These are phyloP conservation scores for Spodoptera frugiperda DNA, from an alignment of 1,140 invertebrate species.

Conservation along the genomic window DNA sequence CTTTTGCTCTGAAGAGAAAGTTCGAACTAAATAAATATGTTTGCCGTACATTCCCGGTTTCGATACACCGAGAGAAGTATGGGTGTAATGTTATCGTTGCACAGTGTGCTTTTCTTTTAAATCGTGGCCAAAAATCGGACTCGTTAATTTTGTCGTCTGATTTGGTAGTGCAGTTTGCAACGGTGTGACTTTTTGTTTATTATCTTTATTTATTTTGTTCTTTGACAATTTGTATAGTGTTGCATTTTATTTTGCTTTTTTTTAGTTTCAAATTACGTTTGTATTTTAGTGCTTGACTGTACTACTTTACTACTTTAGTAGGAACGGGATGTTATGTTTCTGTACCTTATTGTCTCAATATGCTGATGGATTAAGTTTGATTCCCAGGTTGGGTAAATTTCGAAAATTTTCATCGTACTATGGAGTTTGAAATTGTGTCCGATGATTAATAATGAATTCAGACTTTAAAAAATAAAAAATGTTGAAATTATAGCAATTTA, in stretches of 20 bases:
- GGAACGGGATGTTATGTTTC: too few species aligned
- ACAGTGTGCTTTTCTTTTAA: slow-evolving; percentile 23
- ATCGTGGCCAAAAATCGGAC: slow-evolving; percentile 30
- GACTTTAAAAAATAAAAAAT: too few species aligned
- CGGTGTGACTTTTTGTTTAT: slow-evolving; percentile 15
- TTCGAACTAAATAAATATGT: slow-evolving; percentile 47
- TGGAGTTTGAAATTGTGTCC: too few species aligned
- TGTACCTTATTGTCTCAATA: too few species aligned
- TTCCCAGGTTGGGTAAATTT: too few species aligned
- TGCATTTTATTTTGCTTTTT: neutral
- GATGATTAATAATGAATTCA: too few species aligned
- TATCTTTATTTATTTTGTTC: slow-evolving; percentile 14
- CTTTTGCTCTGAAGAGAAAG: slow-evolving; percentile 44
- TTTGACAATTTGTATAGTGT: slow-evolving; percentile 13
- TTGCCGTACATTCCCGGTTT: slow-evolving; percentile 34
- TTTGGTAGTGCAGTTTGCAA: slow-evolving; percentile 13
- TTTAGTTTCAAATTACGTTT: neutral
- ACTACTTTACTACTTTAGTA: too few species aligned
- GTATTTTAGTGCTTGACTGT: neutral
- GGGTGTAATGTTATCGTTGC: slow-evolving; percentile 35
- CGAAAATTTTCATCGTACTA: too few species aligned
- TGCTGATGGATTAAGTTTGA: too few species aligned
- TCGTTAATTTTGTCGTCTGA: slow-evolving; percentile 43
- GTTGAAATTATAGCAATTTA: too few species aligned
- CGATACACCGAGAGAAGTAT: slow-evolving; percentile 36